Evolutionary conservation across 2,113 vertebrate genomes (phyloP), one percentile per base, ranked within the genome.

Genomic region (Scophthalmus maximus): DNA sequence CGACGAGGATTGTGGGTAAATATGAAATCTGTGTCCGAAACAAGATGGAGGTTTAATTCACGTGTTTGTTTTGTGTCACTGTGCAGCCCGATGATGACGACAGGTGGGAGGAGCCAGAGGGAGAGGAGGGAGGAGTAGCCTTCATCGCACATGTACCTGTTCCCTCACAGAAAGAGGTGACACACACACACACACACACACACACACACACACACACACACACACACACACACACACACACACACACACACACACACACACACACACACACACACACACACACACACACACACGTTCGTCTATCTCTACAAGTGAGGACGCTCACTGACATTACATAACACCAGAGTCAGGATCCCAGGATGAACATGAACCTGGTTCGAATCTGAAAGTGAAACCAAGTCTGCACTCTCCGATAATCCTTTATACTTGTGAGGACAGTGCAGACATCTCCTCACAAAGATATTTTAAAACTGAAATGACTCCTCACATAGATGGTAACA

Each of bases 131-230:
- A 3, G 94, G 93, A 44, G 95, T 96, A 69, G 90, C 94, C 52
- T 99, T 99, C 75, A 96, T 98, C 9, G 94, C 98, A 12, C 98
- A 99, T 1, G 96, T 99, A 1, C 97, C 97, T 0, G 97, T 99
- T 38, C 98, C 98, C 0, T 95, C 98, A 1, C 98, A 99, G 66
- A 96, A 94, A 78, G 97, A 99, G 97, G 97, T 99, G 88, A 91
- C 88, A 14, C 32, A 17, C 23, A n/a, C 42, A 17, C 25, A 26
- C 10, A 47, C 44, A 49, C 46, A 23, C 47, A 50, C 23, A 47
- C 44, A 47, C 44, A 47, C 44, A 47, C 44, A 47, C 36, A 38
- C 36, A 38, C 36, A 38, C 36, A 38, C 36, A 38, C 36, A 38
- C 36, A 38, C 36, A 38, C 6, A 38, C 5, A 38, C 6, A 6